These are phyloP conservation scores for Aphis craccivora DNA, from an alignment of 1,140 invertebrate genomes.

Conservation along the genomic window DNA sequence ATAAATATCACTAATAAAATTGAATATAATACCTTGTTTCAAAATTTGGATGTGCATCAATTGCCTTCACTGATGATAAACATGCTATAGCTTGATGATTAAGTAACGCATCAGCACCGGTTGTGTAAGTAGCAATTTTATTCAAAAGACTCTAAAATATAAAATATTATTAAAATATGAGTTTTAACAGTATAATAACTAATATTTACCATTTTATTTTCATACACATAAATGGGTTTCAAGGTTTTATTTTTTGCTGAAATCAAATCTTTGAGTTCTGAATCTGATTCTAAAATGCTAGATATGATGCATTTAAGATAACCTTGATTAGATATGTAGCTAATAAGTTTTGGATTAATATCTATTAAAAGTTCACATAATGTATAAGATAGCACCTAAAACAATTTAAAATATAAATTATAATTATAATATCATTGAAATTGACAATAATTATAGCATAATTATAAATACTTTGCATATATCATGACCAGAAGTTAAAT, in stretches of 20 bases:
- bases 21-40: constrained; percentile 38
- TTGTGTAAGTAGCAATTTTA: constrained; percentile 74
- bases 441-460: background rate
- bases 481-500: constrained; percentile 87
- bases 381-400: constrained; percentile 39
- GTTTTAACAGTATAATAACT: background rate
- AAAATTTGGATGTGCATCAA: constrained; percentile 75
- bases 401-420: background rate
- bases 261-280: constrained; percentile 73
- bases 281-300: constrained; percentile 78
- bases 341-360: constrained; percentile 51
- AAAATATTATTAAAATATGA: background rate
- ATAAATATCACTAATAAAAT: too few relatives aligned
- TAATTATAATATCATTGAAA: background rate
- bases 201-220: constrained; percentile 79
- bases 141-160: constrained; percentile 68
- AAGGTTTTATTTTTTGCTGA: constrained; percentile 72
- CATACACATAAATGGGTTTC: constrained; percentile 83
- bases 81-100: constrained; percentile 77
- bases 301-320: constrained; percentile 86
- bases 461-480: constrained; percentile 73
- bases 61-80: constrained; percentile 79
- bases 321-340: constrained; percentile 65
- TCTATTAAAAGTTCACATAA: constrained; percentile 54
- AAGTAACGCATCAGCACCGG: constrained; percentile 79